phyloP scores from a whole-genome alignment of 2,113 vertebrate species.

The Bagarius yarrelli region DNA sequence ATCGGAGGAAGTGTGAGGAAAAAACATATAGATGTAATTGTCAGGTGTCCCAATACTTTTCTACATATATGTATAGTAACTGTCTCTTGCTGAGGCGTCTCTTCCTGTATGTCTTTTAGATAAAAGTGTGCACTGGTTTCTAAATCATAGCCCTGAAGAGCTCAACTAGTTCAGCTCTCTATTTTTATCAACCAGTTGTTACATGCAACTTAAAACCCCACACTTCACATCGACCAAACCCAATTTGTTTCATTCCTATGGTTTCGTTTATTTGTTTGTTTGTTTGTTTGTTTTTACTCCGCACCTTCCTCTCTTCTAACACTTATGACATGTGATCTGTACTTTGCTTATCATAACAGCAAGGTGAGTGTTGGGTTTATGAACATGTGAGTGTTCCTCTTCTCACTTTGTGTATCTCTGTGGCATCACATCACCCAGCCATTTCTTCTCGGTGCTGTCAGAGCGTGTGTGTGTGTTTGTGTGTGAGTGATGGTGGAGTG shows the following conservation, averaged over 20 bases:
- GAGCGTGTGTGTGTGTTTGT: not conserved
- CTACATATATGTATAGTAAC: not conserved
- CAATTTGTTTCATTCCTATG: not conserved
- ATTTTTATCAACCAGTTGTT: not conserved
- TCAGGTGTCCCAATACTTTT: too few relatives aligned
- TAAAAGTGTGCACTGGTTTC: not conserved
- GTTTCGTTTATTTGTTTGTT: constrained; percentile 6
- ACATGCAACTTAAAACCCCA: constrained; percentile 9
- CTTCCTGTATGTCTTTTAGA: not conserved
- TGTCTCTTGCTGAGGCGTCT: not conserved
- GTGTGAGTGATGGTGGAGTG: constrained; percentile 70
- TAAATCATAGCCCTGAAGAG: not conserved
- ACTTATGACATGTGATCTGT: not conserved
- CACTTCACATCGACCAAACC: not conserved
- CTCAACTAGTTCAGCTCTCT: not conserved
- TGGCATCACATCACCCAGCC: constrained; percentile 32
- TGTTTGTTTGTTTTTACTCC: not conserved
- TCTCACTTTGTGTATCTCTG: not conserved
- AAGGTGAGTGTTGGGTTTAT: not conserved
- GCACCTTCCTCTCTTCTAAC: not conserved
- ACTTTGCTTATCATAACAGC: constrained; percentile 7
- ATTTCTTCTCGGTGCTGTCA: constrained; percentile 43
- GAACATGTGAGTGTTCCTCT: not conserved
- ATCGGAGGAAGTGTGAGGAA: too few relatives aligned
- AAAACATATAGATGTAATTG: too few relatives aligned